phyloP scores from a whole-genome alignment of 2,797 vertebrate species.

The Rhodeus uyekii region DNA sequence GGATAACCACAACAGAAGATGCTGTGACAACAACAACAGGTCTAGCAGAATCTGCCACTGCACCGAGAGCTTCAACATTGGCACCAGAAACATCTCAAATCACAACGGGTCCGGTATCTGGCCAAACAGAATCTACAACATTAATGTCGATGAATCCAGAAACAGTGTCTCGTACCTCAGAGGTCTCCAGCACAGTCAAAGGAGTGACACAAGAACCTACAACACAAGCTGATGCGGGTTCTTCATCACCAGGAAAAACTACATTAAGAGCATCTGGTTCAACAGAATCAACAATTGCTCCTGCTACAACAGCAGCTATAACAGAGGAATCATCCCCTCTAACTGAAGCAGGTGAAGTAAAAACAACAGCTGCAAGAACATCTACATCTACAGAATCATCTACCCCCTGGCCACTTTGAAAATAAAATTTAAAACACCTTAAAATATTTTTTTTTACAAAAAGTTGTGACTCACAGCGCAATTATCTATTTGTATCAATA shows the following conservation, averaged over 20 bases:
- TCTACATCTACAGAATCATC: too few species aligned
- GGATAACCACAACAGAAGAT: background rate
- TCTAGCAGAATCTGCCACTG: background rate
- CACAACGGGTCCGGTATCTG: background rate
- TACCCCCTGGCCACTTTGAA: too few species aligned
- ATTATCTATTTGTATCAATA: too few species aligned
- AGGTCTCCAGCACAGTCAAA: background rate
- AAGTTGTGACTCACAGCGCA: too few species aligned
- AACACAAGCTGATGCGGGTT: background rate
- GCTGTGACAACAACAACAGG: background rate
- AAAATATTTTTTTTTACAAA: too few species aligned
- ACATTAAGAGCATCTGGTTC: too few species aligned
- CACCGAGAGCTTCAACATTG: background rate
- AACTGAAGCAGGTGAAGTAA: too few species aligned
- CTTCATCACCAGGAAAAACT: background rate
- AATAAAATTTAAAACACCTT: too few species aligned
- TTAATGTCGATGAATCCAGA: background rate
- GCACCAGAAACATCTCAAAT: background rate
- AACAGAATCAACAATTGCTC: background rate
- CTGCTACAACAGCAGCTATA: background rate
- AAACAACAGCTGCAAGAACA: too few species aligned
- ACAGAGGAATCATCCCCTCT: background rate
- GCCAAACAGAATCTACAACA: background rate
- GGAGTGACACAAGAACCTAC: background rate
- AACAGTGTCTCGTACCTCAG: background rate